A percentile compares a stretch with the other conserved stretches of the same genome.
Conservation (phyloP, 2,888 invertebrate species). For the Sympetrum striolatum region DNA sequence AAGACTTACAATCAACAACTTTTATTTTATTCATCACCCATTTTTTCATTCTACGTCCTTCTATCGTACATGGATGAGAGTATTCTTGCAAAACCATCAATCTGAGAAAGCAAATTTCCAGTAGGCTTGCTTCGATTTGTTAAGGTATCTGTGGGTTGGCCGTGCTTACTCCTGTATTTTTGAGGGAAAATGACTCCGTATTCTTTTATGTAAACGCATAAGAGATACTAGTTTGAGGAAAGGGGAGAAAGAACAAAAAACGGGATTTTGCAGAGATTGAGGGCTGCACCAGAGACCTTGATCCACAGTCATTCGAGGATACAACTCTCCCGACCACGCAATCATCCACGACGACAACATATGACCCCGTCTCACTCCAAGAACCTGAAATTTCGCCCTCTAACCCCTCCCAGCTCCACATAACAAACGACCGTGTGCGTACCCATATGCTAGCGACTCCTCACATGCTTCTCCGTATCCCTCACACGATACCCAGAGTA, state of each 20-base stretch:
- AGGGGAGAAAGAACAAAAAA: background rate
- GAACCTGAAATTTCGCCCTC: background rate
- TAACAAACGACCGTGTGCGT: conserved; percentile 12
- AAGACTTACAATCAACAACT: too few species aligned
- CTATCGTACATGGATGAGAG: too few species aligned
- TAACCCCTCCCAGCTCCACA: background rate
- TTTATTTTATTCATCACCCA: too few species aligned
- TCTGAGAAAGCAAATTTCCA: too few species aligned
- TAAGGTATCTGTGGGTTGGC: too few species aligned
- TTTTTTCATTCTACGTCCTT: too few species aligned
- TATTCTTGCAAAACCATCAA: too few species aligned
- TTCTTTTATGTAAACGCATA: background rate
- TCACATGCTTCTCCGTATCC: background rate
- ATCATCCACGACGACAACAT: background rate
- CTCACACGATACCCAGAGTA: conserved; percentile 13
- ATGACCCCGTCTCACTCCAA: background rate
- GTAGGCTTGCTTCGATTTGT: too few species aligned
- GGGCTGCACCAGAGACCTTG: background rate
- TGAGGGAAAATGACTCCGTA: too few species aligned
- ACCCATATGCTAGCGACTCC: background rate
- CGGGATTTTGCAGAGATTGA: conserved; percentile 8
- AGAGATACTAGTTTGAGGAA: background rate
- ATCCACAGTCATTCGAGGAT: background rate
- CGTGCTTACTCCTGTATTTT: too few species aligned
- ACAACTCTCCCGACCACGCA: background rate